phyloP scores from a whole-genome alignment of 2,888 invertebrate genomes.

The Cephus sareptanus region DNA sequence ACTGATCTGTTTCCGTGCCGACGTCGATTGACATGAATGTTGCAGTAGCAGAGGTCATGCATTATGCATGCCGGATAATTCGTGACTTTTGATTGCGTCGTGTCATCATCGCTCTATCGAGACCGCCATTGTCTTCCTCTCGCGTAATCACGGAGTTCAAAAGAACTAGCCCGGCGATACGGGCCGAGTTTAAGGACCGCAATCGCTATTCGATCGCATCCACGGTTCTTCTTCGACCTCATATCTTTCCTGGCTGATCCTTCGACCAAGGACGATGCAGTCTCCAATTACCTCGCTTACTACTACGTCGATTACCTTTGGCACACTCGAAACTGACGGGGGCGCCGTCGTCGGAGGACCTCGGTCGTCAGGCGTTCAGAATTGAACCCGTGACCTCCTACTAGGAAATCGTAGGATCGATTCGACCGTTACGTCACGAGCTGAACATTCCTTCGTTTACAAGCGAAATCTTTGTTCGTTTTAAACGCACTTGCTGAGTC shows the following conservation, averaged over 20 bases:
- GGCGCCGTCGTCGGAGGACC: not conserved
- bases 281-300: not conserved
- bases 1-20: not conserved
- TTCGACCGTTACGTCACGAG: not conserved
- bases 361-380: not conserved
- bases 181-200: not conserved
- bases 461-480: not conserved
- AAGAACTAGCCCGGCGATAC: constrained; percentile 25
- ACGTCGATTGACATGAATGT: constrained; percentile 36
- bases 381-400: not conserved
- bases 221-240: not conserved
- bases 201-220: not conserved
- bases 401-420: not conserved
- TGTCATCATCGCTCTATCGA: constrained; percentile 47
- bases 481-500: not conserved
- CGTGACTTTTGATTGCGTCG: constrained; percentile 52
- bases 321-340: not conserved
- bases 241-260: not conserved
- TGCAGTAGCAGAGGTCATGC: constrained; percentile 40
- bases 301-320: not conserved
- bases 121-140: constrained; percentile 36
- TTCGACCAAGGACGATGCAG: not conserved
- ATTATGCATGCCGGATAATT: constrained; percentile 50
- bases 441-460: not conserved
- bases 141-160: constrained; percentile 38